Conservation (phyloP, 2,888 invertebrate species). For the Zaprionus bogoriensis region DNA sequence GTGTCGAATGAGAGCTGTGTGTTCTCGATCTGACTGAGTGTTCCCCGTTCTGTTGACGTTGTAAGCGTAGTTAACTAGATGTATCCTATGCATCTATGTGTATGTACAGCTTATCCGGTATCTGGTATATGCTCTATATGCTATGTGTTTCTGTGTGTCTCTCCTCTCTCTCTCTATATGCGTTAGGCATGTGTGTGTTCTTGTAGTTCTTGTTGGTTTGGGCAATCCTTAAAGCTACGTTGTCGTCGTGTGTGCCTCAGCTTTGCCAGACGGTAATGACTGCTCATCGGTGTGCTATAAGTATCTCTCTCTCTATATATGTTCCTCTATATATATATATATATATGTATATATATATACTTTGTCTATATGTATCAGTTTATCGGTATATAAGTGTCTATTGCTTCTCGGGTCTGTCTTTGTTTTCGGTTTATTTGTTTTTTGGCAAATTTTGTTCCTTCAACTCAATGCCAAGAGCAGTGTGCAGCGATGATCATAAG, state of each 20-base stretch:
- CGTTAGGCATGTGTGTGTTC: not conserved
- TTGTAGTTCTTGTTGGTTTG: not conserved
- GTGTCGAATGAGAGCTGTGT: constrained; percentile 51
- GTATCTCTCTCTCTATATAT: constrained; percentile 1
- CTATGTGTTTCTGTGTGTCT: not conserved
- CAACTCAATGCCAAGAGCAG: constrained; percentile 21
- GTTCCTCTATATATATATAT: constrained; percentile 4
- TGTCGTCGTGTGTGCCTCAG: not conserved
- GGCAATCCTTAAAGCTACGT: constrained; percentile 16
- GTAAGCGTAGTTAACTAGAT: constrained; percentile 55
- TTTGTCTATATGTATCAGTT: constrained; percentile 2
- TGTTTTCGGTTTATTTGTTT: not conserved
- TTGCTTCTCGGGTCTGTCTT: not conserved
- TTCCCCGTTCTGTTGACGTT: constrained; percentile 39
- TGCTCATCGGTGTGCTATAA: constrained; percentile 18
- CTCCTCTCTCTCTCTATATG: not conserved
- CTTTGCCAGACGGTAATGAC: constrained; percentile 16
- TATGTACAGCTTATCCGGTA: not conserved
- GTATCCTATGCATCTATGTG: constrained; percentile 13
- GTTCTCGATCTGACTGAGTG: constrained; percentile 27
- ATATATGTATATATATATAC: constrained; percentile 1
- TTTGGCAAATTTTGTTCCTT: constrained; percentile 23
- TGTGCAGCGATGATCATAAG: constrained; percentile 30
- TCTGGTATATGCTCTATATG: no score
- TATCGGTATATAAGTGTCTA: not conserved